These are phyloP conservation scores for Nebria salina DNA, from an alignment of 2,888 invertebrate species.

Conservation along the genomic window DNA sequence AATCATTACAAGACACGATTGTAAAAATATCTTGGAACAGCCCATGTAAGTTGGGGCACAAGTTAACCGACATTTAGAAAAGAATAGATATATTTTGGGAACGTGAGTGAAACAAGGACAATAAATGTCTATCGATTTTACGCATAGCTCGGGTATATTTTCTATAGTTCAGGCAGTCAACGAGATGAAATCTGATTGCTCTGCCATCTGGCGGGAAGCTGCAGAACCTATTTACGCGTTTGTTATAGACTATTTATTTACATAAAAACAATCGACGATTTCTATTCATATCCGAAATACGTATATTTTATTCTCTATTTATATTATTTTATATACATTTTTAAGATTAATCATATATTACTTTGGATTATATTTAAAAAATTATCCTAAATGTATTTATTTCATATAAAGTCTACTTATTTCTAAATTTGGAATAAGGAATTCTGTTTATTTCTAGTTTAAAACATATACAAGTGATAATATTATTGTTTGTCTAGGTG, in stretches of 20 bases:
- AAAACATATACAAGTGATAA: no score
- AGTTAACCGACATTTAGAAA: conserved; percentile 55
- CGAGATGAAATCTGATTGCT: conserved; percentile 52
- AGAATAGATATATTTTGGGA: conserved; percentile 52
- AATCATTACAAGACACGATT: conserved; percentile 54
- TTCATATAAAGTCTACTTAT: no score
- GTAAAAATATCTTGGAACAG: conserved; percentile 61
- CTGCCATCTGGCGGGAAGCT: conserved; percentile 58
- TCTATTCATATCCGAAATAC: no score
- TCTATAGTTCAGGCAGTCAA: conserved; percentile 51
- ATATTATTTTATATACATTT: no score
- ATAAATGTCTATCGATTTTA: conserved; percentile 59
- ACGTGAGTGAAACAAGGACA: neutral
- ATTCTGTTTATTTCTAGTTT: no score
- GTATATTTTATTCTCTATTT: no score
- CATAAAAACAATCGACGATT: no score
- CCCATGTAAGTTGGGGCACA: conserved; percentile 57
- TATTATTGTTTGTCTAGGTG: no score
- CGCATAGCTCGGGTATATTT: conserved; percentile 55
- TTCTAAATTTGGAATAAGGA: no score
- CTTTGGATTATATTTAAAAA: no score
- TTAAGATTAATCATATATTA: no score
- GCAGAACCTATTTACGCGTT: conserved; percentile 46
- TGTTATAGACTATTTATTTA: neutral
- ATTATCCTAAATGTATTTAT: no score